phyloP scores from a whole-genome alignment of 2,888 invertebrate genomes.

The Ephialtes manifestator region DNA sequence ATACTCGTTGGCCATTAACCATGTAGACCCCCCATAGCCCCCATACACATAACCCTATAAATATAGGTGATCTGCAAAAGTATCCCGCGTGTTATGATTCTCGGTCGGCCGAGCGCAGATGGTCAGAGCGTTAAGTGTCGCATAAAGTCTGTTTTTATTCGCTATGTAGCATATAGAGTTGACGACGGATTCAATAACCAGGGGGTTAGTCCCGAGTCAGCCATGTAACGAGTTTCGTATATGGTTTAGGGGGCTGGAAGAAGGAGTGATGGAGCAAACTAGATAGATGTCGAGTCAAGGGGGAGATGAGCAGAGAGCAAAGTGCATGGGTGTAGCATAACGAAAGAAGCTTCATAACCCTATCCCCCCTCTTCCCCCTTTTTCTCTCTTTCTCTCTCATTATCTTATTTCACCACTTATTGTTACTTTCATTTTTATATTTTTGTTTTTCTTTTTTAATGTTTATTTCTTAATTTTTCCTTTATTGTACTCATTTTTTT shows the following conservation, averaged over 20 bases:
- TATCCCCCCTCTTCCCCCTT: conserved; percentile 73
- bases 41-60: conserved; percentile 24
- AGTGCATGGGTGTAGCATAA: conserved; percentile 47
- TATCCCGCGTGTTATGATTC: conserved; percentile 36
- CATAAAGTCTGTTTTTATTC: conserved; percentile 82
- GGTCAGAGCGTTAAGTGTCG: conserved; percentile 81
- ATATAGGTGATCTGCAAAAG: conserved; percentile 37
- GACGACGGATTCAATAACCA: conserved; percentile 82
- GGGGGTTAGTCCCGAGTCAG: conserved; percentile 62
- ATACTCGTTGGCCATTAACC: conserved; percentile 69
- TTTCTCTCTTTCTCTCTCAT: too few species aligned
- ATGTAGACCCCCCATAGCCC: conserved; percentile 11
- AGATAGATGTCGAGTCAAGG: conserved; percentile 27
- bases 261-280: conserved; percentile 53
- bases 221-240: conserved; percentile 84
- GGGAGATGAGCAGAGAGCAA: conserved; percentile 46
- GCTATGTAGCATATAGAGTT: conserved; percentile 32
- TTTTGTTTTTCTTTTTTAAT: too few species aligned
- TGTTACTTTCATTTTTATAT: too few species aligned
- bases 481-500: too few species aligned
- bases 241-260: conserved; percentile 66
- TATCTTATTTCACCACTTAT: too few species aligned
- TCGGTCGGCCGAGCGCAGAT: conserved; percentile 75
- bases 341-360: conserved; percentile 79
- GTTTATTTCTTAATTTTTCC: too few species aligned